Evolutionary conservation across 1,140 invertebrate genomes (phyloP).

Genomic region (Metaphire vulgaris): DNA sequence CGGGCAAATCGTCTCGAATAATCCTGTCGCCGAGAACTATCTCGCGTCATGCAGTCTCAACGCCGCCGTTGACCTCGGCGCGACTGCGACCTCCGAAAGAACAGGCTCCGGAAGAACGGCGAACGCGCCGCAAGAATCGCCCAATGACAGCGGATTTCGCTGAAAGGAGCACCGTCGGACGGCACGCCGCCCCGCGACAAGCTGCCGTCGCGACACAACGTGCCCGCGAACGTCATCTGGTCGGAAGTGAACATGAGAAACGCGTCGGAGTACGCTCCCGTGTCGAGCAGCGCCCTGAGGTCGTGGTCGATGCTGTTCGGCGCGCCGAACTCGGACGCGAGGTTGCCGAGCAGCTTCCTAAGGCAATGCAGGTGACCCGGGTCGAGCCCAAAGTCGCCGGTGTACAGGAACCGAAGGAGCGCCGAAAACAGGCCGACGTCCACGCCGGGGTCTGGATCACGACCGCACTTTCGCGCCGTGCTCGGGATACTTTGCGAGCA

Average conservation of each 20-base stretch:
- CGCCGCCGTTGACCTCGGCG: background rate
- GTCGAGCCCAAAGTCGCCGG: conserved; percentile 64
- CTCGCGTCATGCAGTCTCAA: background rate
- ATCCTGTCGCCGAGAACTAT: conserved; percentile 88
- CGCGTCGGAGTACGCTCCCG: conserved; percentile 79
- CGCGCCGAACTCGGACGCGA: conserved; percentile 78
- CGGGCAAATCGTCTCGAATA: conserved; percentile 70
- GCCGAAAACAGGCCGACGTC: conserved; percentile 79
- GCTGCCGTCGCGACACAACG: conserved; percentile 34
- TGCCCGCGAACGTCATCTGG: no score
- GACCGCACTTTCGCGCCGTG: conserved; percentile 69
- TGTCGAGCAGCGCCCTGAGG: conserved; percentile 77
- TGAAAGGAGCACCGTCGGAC: conserved; percentile 24
- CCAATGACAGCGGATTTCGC: conserved; percentile 76
- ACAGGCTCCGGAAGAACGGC: conserved; percentile 80
- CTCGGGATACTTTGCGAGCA: conserved; percentile 50
- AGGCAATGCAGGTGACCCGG: conserved; percentile 37
- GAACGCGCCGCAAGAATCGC: conserved; percentile 85
- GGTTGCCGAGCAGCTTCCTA: conserved; percentile 60
- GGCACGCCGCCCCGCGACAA: conserved; percentile 40
- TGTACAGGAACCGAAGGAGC: conserved; percentile 77
- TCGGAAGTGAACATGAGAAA: conserved; percentile 69
- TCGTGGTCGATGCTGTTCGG: conserved; percentile 80
- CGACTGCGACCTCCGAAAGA: conserved; percentile 62
- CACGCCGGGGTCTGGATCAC: conserved; percentile 66